Conservation (phyloP, 1,140 invertebrate species). For the Panagrolaimus sp. region DNA sequence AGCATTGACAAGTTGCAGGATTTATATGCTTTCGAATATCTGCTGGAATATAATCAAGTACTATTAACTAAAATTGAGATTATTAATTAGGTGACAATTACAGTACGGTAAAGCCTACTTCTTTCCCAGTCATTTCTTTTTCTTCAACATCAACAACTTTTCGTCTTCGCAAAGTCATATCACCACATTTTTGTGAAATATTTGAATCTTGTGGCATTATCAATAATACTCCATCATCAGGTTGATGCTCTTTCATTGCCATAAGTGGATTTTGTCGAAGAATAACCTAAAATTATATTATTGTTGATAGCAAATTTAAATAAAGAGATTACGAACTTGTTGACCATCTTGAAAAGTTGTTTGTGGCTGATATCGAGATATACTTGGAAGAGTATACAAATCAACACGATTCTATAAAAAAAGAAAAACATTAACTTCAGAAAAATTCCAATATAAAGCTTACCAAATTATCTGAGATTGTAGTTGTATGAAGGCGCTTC, state of each 20-base stretch:
- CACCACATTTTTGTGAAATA: not conserved
- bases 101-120: not conserved
- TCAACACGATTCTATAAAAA: constrained; percentile 2
- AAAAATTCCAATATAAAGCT: not conserved
- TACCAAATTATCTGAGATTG: not conserved
- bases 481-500: not conserved
- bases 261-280: not conserved
- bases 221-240: not conserved
- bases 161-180: constrained; percentile 6
- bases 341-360: constrained; percentile 4
- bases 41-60: constrained; percentile 22
- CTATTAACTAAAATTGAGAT: constrained; percentile 23
- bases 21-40: constrained; percentile 16
- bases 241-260: not conserved
- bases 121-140: constrained; percentile 2
- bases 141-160: constrained; percentile 10
- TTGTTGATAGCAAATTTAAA: too few relatives aligned
- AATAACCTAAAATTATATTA: not conserved
- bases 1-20: constrained; percentile 3
- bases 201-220: constrained; percentile 16
- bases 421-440: not conserved
- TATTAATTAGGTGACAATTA: not conserved
- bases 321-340: not conserved
- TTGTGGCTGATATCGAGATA: not conserved
- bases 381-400: not conserved